Evolutionary conservation across 2,113 vertebrate genomes (phyloP).

Genomic region (Lanius collurio): DNA sequence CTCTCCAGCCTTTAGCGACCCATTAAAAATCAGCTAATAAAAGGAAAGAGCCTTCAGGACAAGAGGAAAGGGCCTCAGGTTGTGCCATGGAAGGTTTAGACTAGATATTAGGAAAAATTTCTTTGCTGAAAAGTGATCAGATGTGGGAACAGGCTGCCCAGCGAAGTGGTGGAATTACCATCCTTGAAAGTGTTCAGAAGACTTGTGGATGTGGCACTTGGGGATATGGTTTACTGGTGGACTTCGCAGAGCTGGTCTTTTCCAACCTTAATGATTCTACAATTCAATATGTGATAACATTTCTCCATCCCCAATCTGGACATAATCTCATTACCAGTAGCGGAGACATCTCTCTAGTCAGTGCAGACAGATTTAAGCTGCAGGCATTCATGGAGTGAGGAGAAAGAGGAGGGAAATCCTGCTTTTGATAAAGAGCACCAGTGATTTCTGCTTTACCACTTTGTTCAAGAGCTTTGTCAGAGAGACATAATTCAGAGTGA

Average conservation of each 20-base stretch:
- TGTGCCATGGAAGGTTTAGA: neutral
- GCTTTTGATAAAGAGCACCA: neutral
- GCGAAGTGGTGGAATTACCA: neutral
- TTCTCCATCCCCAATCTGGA: neutral
- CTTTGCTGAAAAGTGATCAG: neutral
- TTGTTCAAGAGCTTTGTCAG: neutral
- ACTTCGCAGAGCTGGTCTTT: neutral
- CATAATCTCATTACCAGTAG: neutral
- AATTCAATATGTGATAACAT: neutral
- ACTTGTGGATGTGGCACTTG: neutral
- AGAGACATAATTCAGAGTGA: neutral
- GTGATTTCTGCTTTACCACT: neutral
- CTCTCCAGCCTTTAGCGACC: neutral
- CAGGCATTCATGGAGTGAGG: neutral
- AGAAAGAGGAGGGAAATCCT: neutral
- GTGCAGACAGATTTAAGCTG: neutral
- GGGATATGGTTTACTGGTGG: neutral
- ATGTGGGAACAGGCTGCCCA: neutral
- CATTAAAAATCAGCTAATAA: neutral
- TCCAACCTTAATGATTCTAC: neutral
- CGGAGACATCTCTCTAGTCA: neutral
- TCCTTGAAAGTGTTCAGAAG: neutral
- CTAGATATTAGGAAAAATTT: neutral
- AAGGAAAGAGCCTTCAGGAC: neutral
- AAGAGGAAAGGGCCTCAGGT: neutral